phyloP scores from a whole-genome alignment of 2,113 vertebrate species.

The Ifrita kowaldi region DNA sequence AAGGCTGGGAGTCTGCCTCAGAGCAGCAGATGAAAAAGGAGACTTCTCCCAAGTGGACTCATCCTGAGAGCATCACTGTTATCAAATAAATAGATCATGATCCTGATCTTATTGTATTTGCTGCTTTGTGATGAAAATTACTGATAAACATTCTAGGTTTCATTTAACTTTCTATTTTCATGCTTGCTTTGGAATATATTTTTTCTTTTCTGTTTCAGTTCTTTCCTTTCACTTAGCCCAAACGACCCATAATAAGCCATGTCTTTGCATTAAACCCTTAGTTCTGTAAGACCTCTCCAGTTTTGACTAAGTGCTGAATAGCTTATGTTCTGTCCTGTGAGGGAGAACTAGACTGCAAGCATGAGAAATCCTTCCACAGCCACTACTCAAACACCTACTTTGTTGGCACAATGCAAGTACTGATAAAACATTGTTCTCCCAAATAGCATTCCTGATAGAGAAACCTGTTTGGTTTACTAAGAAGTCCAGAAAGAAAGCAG shows the following conservation, averaged over 20 bases:
- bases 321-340: not conserved
- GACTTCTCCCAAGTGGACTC: not conserved
- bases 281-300: not conserved
- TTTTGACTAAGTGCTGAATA: not conserved
- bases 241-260: not conserved
- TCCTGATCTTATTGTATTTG: not conserved
- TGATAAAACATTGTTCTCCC: slow-evolving; percentile 15
- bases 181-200: not conserved
- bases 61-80: not conserved
- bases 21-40: not conserved
- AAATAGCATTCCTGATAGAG: not conserved
- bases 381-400: not conserved
- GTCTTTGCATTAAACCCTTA: not conserved
- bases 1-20: not conserved
- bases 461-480: not conserved
- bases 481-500: not conserved
- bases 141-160: not conserved
- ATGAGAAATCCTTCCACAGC: not conserved
- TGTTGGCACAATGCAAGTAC: slow-evolving; percentile 8
- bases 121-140: not conserved
- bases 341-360: not conserved
- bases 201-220: not conserved
- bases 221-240: not conserved
- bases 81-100: not conserved
- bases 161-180: not conserved